These are phyloP conservation scores for Podargus strigoides DNA, from an alignment of 2,797 vertebrate species.

Conservation along the genomic window DNA sequence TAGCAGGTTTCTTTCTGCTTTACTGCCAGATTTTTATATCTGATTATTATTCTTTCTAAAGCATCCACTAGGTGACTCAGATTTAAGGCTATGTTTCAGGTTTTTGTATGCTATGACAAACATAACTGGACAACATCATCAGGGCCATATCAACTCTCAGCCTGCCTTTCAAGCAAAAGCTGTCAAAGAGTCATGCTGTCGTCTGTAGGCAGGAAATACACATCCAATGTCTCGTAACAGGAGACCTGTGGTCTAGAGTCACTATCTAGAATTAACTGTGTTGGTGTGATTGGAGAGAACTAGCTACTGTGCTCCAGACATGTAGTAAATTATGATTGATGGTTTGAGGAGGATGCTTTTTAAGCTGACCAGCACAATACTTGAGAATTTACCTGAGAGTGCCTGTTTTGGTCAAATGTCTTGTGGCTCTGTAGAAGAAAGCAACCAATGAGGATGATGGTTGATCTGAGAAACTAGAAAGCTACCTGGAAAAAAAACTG, in stretches of 20 bases:
- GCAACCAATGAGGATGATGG: background rate
- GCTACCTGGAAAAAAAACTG: background rate
- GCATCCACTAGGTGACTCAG: background rate
- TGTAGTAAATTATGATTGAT: background rate
- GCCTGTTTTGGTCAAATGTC: background rate
- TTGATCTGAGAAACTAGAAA: background rate
- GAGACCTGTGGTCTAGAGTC: background rate
- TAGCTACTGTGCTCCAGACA: background rate
- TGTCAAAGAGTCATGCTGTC: background rate
- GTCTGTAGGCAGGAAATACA: background rate
- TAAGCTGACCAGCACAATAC: background rate
- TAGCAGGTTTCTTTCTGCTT: background rate
- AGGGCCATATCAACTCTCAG: background rate
- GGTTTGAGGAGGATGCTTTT: background rate
- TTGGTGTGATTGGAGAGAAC: background rate
- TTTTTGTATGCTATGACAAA: background rate
- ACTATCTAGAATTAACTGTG: background rate
- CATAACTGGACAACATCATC: background rate
- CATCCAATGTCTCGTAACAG: accelerated
- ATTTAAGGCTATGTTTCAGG: background rate
- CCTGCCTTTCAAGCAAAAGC: background rate
- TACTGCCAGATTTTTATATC: background rate
- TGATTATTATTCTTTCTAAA: background rate
- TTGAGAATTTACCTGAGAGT: background rate
- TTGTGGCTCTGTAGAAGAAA: background rate